Conservation (phyloP, 2,113 vertebrate genomes). For the Burhinus oedicnemus region DNA sequence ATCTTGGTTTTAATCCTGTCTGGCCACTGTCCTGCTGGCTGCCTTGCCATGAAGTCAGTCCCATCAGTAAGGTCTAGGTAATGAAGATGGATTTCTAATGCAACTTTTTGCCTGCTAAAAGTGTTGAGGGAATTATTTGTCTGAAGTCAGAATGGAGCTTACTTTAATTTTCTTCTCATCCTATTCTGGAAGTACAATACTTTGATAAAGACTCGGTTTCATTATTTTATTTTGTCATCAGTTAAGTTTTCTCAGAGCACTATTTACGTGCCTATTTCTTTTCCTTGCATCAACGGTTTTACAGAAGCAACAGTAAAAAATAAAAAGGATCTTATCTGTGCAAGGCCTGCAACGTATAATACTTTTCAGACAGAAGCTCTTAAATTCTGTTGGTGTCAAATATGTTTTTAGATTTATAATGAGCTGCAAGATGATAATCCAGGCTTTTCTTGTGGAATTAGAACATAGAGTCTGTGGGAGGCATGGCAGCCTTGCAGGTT, state of each 20-base stretch:
- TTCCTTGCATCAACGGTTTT: background rate
- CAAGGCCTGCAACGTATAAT: background rate
- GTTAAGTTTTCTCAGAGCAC: background rate
- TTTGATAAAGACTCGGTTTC: background rate
- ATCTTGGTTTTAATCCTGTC: background rate
- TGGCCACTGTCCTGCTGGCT: background rate
- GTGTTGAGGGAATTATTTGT: background rate
- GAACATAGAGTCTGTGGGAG: background rate
- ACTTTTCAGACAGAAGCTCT: background rate
- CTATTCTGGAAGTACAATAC: background rate
- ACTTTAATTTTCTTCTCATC: background rate
- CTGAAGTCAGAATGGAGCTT: background rate
- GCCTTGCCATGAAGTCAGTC: no score
- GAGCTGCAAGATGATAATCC: background rate
- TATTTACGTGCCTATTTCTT: background rate
- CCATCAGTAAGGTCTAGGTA: background rate
- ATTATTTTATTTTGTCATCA: background rate
- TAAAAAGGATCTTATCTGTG: background rate
- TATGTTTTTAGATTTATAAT: background rate
- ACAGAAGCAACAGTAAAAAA: background rate
- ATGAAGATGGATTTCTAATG: background rate
- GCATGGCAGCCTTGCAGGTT: background rate
- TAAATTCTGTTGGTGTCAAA: background rate
- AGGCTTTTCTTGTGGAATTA: background rate
- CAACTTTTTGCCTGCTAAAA: background rate